Evolutionary conservation across 2,888 invertebrate genomes (phyloP), one percentile per base, ranked within the genome.

Genomic region (Amiota communis): DNA sequence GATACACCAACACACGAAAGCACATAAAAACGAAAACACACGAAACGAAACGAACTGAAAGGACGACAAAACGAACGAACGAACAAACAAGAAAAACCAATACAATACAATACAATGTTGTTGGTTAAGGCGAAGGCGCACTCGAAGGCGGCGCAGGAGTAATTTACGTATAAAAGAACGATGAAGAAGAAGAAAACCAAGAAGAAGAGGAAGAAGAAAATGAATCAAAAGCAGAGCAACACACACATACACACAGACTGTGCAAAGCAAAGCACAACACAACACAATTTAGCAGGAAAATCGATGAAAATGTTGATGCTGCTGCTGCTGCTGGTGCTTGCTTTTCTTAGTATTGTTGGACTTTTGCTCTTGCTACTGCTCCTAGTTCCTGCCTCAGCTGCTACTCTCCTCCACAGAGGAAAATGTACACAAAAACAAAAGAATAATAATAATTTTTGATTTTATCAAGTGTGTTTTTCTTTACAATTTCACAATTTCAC

Each of bases 281-380:
- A 36, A 36, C 36, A 36, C 36, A 36, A 36, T 36, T 36, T 36
- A 36, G 36, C 36, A 73, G 59, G 76, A 78, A 74, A 80, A 80
- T 80, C 79, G 80, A 80, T 80, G 78, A 74, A 78, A 76, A 78
- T 75, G 75, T 80, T 80, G 78, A 79, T 53, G 53, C 13, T 63
- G 46, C 57, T 69, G 17, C 70, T 80, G 78, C 78, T 53, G 53
- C 13, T 63, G 46, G 49, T 69, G 17, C 70, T 69, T 69, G 47
- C 49, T 69, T 48, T 15, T 59, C 12, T 20, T 67, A 20, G 10
- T 69, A 46, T 69, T 51, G 64, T 65, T 36, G 23, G 23, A 2
- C 23, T 36, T 72, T 71, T 71, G 78, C 71, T 78, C 64, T 36
- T 77, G 75, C 75, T 56, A 67, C 36, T 78, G 70, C 72, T 71